Conservation (phyloP, 53 echinoderm and acorn worm species). For the Apostichopus leukothele region DNA sequence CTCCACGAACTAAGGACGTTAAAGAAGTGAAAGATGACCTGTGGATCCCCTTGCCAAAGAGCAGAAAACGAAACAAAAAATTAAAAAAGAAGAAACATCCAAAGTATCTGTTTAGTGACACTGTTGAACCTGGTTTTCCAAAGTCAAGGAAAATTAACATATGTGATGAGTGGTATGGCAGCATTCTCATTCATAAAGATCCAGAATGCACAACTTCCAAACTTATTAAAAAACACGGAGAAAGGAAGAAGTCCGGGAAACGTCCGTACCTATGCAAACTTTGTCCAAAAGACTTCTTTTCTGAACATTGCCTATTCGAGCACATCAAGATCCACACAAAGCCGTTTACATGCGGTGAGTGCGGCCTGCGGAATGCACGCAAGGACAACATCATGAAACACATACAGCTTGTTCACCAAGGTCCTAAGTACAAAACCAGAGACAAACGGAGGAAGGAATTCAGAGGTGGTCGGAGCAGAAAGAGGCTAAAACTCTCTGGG, state of each 20-base stretch:
- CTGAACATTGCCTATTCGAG: slow-evolving; percentile 90
- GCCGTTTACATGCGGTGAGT: slow-evolving; percentile 85
- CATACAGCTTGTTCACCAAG: slow-evolving; percentile 84
- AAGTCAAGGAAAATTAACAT: slow-evolving; percentile 51
- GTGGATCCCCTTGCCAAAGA: background rate
- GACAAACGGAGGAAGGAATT: slow-evolving; percentile 24
- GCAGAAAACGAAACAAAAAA: slow-evolving; percentile 20
- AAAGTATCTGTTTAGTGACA: slow-evolving; percentile 20
- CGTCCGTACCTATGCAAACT: slow-evolving; percentile 84
- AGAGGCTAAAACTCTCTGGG: background rate
- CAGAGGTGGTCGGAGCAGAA: background rate
- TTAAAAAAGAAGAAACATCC: slow-evolving; percentile 17
- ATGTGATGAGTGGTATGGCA: slow-evolving; percentile 55
- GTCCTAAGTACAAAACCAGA: slow-evolving; percentile 73
- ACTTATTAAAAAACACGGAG: slow-evolving; percentile 72
- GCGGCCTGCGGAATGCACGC: slow-evolving; percentile 83
- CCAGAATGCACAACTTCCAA: slow-evolving; percentile 76
- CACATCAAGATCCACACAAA: slow-evolving; percentile 98
- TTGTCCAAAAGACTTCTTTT: slow-evolving; percentile 84
- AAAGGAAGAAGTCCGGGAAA: slow-evolving; percentile 53
- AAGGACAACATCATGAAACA: slow-evolving; percentile 96
- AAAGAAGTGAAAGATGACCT: slow-evolving; percentile 9
- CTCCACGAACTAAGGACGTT: background rate
- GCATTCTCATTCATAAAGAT: slow-evolving; percentile 69
- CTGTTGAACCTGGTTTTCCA: slow-evolving; percentile 25